phyloP scores from a whole-genome alignment of 2,888 invertebrate genomes.

The Kryphioiulus occultus region DNA sequence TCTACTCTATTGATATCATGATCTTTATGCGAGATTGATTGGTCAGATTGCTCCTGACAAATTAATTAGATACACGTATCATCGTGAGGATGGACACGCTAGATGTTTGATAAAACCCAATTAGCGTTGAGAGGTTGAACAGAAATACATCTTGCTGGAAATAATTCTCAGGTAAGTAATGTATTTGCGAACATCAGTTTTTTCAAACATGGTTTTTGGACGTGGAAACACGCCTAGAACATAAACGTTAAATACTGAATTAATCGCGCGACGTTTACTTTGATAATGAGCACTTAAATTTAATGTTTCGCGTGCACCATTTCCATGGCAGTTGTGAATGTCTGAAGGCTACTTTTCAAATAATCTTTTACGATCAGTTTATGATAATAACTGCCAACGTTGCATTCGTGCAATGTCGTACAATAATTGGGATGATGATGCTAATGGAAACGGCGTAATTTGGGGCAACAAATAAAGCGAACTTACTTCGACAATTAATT shows the following conservation, averaged over 20 bases:
- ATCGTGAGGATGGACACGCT: background rate
- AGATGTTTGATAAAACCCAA: background rate
- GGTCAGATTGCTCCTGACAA: background rate
- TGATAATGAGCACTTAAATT: background rate
- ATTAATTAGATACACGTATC: background rate
- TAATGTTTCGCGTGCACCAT: background rate
- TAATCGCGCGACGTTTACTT: too few species aligned
- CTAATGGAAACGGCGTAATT: constrained; percentile 1
- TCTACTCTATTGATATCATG: background rate
- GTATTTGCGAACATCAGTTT: too few species aligned
- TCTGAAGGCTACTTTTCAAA: background rate
- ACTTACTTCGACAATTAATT: background rate
- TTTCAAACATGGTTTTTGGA: too few species aligned
- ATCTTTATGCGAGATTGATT: background rate
- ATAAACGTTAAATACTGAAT: too few species aligned
- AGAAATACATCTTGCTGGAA: too few species aligned
- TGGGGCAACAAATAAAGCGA: background rate
- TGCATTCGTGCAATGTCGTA: background rate
- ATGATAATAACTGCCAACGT: background rate
- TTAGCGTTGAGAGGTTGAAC: background rate
- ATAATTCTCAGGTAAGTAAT: too few species aligned
- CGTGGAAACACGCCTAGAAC: too few species aligned
- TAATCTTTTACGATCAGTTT: background rate
- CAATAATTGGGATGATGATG: background rate
- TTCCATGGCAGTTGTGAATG: background rate